Base-by-base conservation (phyloP, 2,113 vertebrate species). In the Chascanopsetta lugubris region DNA sequence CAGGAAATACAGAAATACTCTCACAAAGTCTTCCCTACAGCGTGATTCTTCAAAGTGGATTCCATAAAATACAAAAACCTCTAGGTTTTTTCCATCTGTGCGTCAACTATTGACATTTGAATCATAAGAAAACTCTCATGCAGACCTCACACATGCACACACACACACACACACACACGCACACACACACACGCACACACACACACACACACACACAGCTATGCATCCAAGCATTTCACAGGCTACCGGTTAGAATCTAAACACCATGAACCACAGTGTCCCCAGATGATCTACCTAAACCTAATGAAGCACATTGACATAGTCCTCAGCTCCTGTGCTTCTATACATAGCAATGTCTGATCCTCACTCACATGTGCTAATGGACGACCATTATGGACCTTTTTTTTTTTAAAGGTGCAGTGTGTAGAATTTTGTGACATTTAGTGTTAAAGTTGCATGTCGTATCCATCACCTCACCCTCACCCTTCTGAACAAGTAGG, bases 91-190 rank as follows among this genome's bases (percentile, higher is more conserved):
- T 84, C 25, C 13, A 70, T 71, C 56, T 70, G 69, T 64, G 81
- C 66, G 71, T 71, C 59, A 56, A 57, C 71, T 72, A 80, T 69
- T 56, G 64, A 57, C 42, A 48, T 50, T 54, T 51, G 67, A 61
- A 58, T 85, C 73, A n/a, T 67, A 60, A 87, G 71, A 80, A 83
- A 85, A 82, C 78, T 83, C 54, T 88, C 91, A 93, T 93, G 91
- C 92, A 91, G 77, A 30, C 29, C 8, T 30, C n/a, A n/a, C n/a
- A n/a, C n/a, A n/a, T n/a, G n/a, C n/a, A 38, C 15, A 15, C 34
- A 38, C 12, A 89, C 77, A 80, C 83, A 87, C 79, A 80, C 83
- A 90, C 80, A 85, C 75, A 72, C 85, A 88, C 85, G 80, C 83
- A 85, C 86, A 66, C 47, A 85, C 78, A 80, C 75, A 80, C 15